Base-by-base conservation (phyloP, 2,888 invertebrate genomes). In the Cepaea hortensis region DNA sequence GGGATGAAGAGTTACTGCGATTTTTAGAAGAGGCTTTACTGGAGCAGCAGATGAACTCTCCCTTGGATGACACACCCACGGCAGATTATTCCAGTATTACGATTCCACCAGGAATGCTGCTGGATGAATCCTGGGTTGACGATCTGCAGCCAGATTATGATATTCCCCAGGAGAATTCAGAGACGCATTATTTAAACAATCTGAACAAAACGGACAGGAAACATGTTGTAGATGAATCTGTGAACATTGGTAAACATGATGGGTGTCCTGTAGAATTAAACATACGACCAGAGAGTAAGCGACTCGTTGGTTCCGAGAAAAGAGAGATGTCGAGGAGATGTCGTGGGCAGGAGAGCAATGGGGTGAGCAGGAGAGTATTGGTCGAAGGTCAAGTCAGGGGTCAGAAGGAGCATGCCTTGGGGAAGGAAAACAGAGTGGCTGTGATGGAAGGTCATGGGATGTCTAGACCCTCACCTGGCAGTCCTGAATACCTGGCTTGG, bases 401-500 rank as follows among this genome's bases (percentile, higher is more conserved):
- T 9, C 77, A 55, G 55, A 79, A 61, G 50, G 62, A 65, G 1
- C 70, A n/a, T 11, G 15, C 13, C 5, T 3, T 5, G 4, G 55
- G 23, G 80, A 75, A 61, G 75, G 83, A 75, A 18, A 83, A 62
- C 55, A 46, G 23, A 50, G 35, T 20, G 1, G 18, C 55, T 15
- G 48, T 48, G 2, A 15, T 18, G 9, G 77, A 55, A 46, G 11
- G 11, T 13, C n/a, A 13, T 46, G 68, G 13, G 35, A 35, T 7
- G 6, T 68, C 18, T n/a, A 50, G 70, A 73, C 79, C 72, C 11
- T 11, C 46, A 65, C 70, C 70, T 18, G 82, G 68, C 48, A 87
- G 85, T 77, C 55, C 48, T 3, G 90, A 90, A 46, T 90, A 87
- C 84, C 81, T 70, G 18, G 86, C 84, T 9, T 90, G 90, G 90